Evolutionary conservation across 2,797 vertebrate genomes (phyloP), one percentile per base, ranked within the genome.

Genomic region (Pachyuromys duprasi): DNA sequence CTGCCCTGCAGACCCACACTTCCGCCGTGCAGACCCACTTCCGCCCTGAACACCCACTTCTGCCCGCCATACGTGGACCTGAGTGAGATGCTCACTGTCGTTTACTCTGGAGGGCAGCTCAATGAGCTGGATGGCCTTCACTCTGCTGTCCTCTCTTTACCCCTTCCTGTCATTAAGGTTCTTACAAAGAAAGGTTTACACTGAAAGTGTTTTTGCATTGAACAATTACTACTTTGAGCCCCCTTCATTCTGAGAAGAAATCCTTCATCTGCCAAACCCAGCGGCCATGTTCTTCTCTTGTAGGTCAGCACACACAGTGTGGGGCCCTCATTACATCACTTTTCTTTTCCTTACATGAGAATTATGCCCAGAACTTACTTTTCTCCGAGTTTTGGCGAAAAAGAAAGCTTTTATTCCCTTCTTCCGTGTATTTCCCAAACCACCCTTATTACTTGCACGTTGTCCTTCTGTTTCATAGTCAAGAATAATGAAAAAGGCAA

Each of bases 61-160:
- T 1, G 2, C 65, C 28, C 57, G 53, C 15, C 28, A 2, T 20
- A 18, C 31, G 2, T 0, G 1, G 6, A 62, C 31, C 39, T 31
- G n/a, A 11, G 1, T 3, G 9, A 76, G 22, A 11, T 11, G 15
- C 15, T 65, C 31, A 31, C 0, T 4, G 12, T 2, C 0, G 0
- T 39, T 15, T 28, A 83, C 5, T 7, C 31, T 8, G 5, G 6
- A 17, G 13, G 12, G 31, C 45, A 18, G 1, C 13, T 0, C 1
- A n/a, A 8, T 15, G 18, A n/a, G 28, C 11, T 57, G 5, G 28
- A 7, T 0, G 6, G 15, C 75, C 80, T 75, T 62, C 26, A 0
- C 18, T 15, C 12, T 33, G 57, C 26, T 42, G 60, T 14, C 24
- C 57, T 49, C 33, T 39, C 62, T 67, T 20, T 0, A 24, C 60